These are phyloP conservation scores for Hassar affinis DNA, from an alignment of 2,113 vertebrate genomes.

Conservation along the genomic window DNA sequence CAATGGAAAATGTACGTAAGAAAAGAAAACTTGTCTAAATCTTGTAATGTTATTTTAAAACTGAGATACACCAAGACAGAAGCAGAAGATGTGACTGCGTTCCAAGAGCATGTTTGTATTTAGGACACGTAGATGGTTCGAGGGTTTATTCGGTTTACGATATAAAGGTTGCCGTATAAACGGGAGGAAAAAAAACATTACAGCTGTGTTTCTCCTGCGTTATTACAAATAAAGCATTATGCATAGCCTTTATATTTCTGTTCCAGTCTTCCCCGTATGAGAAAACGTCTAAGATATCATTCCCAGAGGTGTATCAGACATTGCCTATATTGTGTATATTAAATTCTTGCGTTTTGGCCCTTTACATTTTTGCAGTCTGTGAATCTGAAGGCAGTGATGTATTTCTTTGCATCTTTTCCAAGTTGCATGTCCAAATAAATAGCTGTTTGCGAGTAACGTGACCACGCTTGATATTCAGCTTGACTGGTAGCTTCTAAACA, in stretches of 20 bases:
- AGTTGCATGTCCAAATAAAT: not conserved
- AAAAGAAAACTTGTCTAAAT: not conserved
- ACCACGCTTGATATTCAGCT: not conserved
- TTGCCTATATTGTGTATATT: not conserved
- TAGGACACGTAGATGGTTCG: not conserved
- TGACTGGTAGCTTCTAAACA: constrained; percentile 46
- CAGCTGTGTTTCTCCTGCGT: not conserved
- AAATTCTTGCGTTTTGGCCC: not conserved
- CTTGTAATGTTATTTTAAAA: not conserved
- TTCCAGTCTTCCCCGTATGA: not conserved
- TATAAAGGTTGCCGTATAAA: constrained; percentile 1
- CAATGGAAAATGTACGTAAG: no score
- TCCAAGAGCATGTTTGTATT: not conserved
- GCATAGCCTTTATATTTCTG: not conserved
- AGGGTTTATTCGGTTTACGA: not conserved
- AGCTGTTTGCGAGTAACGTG: not conserved
- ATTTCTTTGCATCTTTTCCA: not conserved
- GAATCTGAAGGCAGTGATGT: not conserved
- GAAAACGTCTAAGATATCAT: not conserved
- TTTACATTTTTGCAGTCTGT: not conserved
- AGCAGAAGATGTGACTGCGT: not conserved
- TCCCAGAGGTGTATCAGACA: not conserved
- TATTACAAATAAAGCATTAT: constrained; percentile 3
- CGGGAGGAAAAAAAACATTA: not conserved
- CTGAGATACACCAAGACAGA: not conserved